Evolutionary conservation across 2,113 vertebrate genomes (phyloP), one percentile per base, ranked within the genome.

Genomic region (Caloenas nicobarica): DNA sequence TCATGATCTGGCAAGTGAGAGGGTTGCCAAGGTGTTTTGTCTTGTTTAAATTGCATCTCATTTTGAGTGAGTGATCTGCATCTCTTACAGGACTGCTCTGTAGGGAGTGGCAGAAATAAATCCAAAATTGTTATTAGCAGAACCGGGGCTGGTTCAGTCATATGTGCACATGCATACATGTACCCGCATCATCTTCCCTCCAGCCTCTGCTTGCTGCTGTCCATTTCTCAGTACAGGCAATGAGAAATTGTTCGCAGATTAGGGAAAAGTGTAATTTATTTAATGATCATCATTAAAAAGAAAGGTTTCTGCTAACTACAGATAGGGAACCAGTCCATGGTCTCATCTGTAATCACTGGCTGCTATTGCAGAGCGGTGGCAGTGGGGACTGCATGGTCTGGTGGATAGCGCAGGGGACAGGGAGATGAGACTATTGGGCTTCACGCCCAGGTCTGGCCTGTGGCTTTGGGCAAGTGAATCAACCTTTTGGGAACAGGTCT

Each of bases 11-110:
- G 87, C 87, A 90, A 81, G 66, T 1, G 0, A 91, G 80, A 69
- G 90, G 78, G 93, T 95, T 97, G 95, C 95, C 92, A 85, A 86
- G 83, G 89, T 93, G 91, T 94, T 97, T 95, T 96, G 81, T 96
- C 81, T 91, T 93, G 58, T 77, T 92, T 81, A 81, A 96, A 96
- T 92, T 94, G 88, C 91, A 93, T 95, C 96, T 93, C 91, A 86
- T 96, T 97, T 93, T 92, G 86, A 92, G 58, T 4, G 3, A 92
- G 79, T 88, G 86, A 96, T 95, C 73, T 89, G 92, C 81, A 87
- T 97, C 89, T 96, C 81, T 89, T 91, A 58, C 29, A 87, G 95
- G 62, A 80, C 74, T 51, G 81, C 81, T 95, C 84, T 87, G 40
- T 80, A 89, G 81, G 86, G 84, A 93, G 66, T 34, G 34, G 81